Base-by-base conservation (phyloP, 2,113 vertebrate species). In the Nematolebias whitei region DNA sequence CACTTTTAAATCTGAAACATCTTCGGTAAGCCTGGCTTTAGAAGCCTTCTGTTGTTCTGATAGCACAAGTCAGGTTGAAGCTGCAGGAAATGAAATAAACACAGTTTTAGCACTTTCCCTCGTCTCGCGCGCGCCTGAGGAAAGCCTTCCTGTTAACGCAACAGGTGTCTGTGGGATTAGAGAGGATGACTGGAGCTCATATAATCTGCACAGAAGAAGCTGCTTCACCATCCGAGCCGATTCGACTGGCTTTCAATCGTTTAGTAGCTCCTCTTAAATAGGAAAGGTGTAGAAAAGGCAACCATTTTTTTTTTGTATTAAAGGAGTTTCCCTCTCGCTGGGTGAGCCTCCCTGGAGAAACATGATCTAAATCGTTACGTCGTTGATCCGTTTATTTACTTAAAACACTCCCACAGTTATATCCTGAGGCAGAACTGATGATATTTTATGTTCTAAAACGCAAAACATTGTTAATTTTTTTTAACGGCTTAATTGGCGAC, bases 151-250 rank as follows among this genome's bases (percentile, higher is more conserved):
- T n/a, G n/a, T n/a, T n/a, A 43, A 79, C 62, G 19, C 89, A 92
- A 91, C 92, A 92, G 89, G 91, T 92, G 92, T 88, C 80, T 66
- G 66, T 39, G 51, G 84, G 88, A 89, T 91, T 88, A 80, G 0
- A 71, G 76, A 73, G 76, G 76, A 79, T 75, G 75, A 15, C 7
- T 16, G 6, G 16, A 52, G 16, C 51, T 24, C 32, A 29, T 29
- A 29, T 4, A 29, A 29, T 7, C 24, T 16, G 12, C 6, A 14
- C 44, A 61, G 20, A 22, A 7, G 35, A 7, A 29, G 26, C 26
- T 4, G 7, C 26, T 2, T 10, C 9, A 8, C 32, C 32, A 35
- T 10, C 9, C 9, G 26, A 29, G 26, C 26, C 26, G 32, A 35
- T 35, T 10, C 2, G 5, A 35, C 32, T 10, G 32, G 10, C 5